Percentiles rank a stretch among this genome's conserved stretches.
Evolutionary conservation across 64 coral and sea anemone species (phyloP).

Genomic region (Astreopora myriophthalma): DNA sequence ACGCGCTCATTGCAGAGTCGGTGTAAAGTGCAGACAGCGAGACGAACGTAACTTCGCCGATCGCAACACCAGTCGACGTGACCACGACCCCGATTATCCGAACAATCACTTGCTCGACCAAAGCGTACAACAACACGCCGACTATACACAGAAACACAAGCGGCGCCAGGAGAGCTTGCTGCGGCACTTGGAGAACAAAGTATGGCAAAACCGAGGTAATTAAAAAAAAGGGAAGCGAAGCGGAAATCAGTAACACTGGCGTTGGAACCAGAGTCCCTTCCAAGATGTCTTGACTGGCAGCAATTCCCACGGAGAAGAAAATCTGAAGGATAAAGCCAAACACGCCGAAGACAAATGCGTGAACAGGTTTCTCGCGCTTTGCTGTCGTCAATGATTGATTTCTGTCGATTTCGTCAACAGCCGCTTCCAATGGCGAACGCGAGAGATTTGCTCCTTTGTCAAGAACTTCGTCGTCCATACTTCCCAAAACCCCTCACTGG

Average conservation of each 20-base stretch:
- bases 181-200: slow-evolving; percentile 1
- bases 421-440: neutral
- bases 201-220: neutral
- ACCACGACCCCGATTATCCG: slow-evolving; percentile 26
- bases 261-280: slow-evolving; percentile 36
- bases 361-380: neutral
- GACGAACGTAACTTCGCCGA: slow-evolving; percentile 38
- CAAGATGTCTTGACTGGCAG: slow-evolving; percentile 66
- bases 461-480: neutral
- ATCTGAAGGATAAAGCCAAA: slow-evolving; percentile 58
- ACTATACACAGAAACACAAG: neutral
- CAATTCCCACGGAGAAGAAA: slow-evolving; percentile 37
- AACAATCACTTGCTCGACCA: neutral
- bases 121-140: slow-evolving; percentile 23
- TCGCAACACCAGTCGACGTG: neutral
- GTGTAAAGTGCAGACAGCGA: slow-evolving; percentile 29
- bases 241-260: slow-evolving; percentile 5
- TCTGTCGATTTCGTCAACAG: neutral
- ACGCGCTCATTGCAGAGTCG: neutral
- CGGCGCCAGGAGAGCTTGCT: neutral
- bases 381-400: neutral
- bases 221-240: neutral
- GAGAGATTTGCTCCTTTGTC: neutral
- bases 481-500: neutral
- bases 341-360: neutral